A percentile compares a stretch with the other conserved stretches of the same genome.
Conservation (phyloP, 2,888 invertebrate species). For the Morpho deidamia region DNA sequence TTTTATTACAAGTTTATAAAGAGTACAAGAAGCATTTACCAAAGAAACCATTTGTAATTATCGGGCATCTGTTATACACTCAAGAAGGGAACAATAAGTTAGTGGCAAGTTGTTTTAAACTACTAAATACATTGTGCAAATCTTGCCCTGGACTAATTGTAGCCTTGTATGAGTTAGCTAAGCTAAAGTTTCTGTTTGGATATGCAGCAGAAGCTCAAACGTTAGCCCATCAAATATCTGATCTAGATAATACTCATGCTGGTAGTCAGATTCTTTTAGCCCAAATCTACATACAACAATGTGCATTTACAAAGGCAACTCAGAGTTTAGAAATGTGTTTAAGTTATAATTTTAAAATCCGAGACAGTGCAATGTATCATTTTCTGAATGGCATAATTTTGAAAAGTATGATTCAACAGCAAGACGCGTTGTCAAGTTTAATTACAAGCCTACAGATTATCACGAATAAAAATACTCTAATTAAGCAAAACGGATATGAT, state of each 20-base stretch:
- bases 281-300: constrained; percentile 87
- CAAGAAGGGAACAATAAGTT: constrained; percentile 67
- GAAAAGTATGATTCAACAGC: constrained; percentile 83
- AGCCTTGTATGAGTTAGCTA: constrained; percentile 84
- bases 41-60: constrained; percentile 73
- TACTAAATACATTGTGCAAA: constrained; percentile 85
- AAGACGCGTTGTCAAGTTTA: constrained; percentile 86
- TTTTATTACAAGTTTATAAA: constrained; percentile 87
- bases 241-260: constrained; percentile 87
- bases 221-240: constrained; percentile 85
- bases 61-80: constrained; percentile 59
- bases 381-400: constrained; percentile 90
- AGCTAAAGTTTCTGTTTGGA: constrained; percentile 88
- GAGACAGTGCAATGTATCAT: constrained; percentile 95
- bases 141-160: constrained; percentile 89
- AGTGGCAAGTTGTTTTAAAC: constrained; percentile 77
- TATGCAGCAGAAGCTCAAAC: constrained; percentile 84
- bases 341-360: constrained; percentile 94
- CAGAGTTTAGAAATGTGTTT: constrained; percentile 93
- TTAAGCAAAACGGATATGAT: constrained; percentile 53
- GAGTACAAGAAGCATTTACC: constrained; percentile 88
- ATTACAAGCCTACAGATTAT: constrained; percentile 84
- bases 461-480: constrained; percentile 51
- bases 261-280: constrained; percentile 92
- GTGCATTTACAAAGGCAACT: constrained; percentile 85